These are phyloP conservation scores for Pollachius pollachius DNA, from an alignment of 2,113 vertebrate genomes.

Conservation along the genomic window DNA sequence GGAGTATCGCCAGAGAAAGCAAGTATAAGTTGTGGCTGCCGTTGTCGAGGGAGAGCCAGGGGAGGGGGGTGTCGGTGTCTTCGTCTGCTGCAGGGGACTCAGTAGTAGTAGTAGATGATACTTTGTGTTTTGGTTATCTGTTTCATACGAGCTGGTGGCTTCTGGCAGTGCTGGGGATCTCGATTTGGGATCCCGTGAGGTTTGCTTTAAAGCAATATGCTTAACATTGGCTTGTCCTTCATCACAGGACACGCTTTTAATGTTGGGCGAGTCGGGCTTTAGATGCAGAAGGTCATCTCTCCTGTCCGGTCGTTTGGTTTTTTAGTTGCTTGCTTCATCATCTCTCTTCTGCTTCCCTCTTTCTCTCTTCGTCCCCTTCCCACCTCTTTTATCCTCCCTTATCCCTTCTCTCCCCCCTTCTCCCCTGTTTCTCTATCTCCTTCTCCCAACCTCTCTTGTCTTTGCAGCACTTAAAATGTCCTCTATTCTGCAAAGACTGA, in stretches of 20 bases:
- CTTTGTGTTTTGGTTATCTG: no score
- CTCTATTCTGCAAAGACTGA: conserved; percentile 82
- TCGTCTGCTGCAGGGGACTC: background rate
- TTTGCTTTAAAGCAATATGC: no score
- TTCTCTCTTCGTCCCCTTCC: background rate
- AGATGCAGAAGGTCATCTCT: no score
- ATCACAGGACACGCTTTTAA: no score
- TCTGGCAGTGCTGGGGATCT: background rate
- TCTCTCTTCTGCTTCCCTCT: no score
- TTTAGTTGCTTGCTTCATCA: no score
- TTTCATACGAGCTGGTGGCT: background rate
- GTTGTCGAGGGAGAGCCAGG: conserved; percentile 7
- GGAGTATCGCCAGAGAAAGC: conserved; percentile 63
- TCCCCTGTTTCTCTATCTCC: background rate
- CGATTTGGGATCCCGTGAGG: background rate
- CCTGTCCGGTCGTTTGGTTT: no score
- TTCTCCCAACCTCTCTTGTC: background rate
- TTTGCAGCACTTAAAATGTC: conserved; percentile 74
- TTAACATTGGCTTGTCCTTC: no score
- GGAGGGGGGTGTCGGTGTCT: background rate
- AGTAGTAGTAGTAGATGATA: no score
- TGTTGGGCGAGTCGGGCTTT: no score
- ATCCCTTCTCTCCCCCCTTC: background rate
- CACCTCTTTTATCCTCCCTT: background rate
- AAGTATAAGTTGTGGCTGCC: conserved; percentile 54